Evolutionary conservation across 2,888 invertebrate species (phyloP).

Genomic region (Caenorhabditis doughertyi): DNA sequence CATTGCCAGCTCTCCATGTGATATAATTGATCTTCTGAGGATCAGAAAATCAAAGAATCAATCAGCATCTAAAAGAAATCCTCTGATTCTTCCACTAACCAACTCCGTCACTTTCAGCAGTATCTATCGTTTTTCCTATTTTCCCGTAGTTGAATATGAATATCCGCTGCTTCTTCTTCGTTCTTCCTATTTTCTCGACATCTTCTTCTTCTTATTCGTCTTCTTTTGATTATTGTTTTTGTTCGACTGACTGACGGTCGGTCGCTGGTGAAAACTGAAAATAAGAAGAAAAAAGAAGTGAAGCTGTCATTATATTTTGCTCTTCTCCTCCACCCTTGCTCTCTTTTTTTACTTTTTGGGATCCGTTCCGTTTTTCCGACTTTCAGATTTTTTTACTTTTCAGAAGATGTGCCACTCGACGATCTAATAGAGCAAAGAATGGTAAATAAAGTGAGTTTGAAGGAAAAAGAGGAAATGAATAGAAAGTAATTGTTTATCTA

Average conservation of each 20-base stretch:
- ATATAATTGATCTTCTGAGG: slow-evolving; percentile 11
- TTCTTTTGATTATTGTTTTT: slow-evolving; percentile 38
- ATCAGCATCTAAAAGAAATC: neutral
- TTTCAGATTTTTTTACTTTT: neutral
- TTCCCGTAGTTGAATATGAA: slow-evolving; percentile 18
- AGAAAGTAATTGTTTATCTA: slow-evolving; percentile 12
- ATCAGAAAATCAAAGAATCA: slow-evolving; percentile 14
- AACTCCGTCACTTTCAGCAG: slow-evolving; percentile 37
- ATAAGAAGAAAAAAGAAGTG: slow-evolving; percentile 34
- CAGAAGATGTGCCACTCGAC: slow-evolving; percentile 50
- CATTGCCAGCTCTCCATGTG: slow-evolving; percentile 8
- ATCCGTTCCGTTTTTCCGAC: slow-evolving; percentile 13
- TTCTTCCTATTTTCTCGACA: slow-evolving; percentile 11
- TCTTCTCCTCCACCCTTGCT: slow-evolving; percentile 8
- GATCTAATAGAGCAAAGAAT: slow-evolving; percentile 55
- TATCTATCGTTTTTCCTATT: slow-evolving; percentile 21
- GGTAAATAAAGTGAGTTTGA: slow-evolving; percentile 59
- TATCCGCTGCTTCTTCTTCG: slow-evolving; percentile 16
- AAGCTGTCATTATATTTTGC: slow-evolving; percentile 57
- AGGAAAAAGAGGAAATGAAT: slow-evolving; percentile 20
- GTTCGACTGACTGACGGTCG: slow-evolving; percentile 31
- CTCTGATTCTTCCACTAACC: neutral
- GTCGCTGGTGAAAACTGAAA: slow-evolving; percentile 25
- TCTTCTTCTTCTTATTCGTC: slow-evolving; percentile 18
- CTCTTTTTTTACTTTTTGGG: slow-evolving; percentile 8